These are phyloP conservation scores for Mus minutoides DNA, from an alignment of 2,797 vertebrate genomes.

Conservation along the genomic window DNA sequence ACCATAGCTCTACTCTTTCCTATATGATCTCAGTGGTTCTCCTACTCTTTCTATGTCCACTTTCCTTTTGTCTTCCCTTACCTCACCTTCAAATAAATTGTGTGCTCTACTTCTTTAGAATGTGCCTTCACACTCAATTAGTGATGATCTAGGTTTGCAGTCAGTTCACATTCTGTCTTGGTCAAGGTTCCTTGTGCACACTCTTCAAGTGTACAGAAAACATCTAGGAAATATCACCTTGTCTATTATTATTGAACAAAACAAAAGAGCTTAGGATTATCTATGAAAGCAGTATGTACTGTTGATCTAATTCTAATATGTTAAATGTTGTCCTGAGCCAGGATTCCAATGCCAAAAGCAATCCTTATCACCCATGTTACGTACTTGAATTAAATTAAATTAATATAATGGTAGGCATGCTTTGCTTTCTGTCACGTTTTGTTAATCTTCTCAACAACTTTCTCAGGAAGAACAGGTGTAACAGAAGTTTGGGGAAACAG, in stretches of 20 bases:
- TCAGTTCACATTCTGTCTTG: background rate
- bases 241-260: background rate
- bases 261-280: background rate
- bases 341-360: background rate
- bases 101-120: background rate
- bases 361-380: background rate
- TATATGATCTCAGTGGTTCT: background rate
- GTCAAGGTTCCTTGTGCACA: background rate
- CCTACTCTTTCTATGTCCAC: background rate
- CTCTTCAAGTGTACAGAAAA: background rate
- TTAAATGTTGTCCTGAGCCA: slow-evolving; percentile 25
- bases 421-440: background rate
- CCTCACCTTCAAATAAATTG: background rate
- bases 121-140: background rate
- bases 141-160: background rate
- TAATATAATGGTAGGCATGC: background rate
- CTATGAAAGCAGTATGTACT: background rate
- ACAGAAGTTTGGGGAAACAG: background rate
- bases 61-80: background rate
- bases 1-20: background rate
- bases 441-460: background rate
- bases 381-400: background rate
- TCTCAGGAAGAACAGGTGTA: no score
- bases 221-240: background rate
- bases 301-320: background rate